Percentiles rank a stretch among this genome's conserved stretches.
Evolutionary conservation across 2,113 vertebrate species (phyloP).

Genomic region (Abramis brama): DNA sequence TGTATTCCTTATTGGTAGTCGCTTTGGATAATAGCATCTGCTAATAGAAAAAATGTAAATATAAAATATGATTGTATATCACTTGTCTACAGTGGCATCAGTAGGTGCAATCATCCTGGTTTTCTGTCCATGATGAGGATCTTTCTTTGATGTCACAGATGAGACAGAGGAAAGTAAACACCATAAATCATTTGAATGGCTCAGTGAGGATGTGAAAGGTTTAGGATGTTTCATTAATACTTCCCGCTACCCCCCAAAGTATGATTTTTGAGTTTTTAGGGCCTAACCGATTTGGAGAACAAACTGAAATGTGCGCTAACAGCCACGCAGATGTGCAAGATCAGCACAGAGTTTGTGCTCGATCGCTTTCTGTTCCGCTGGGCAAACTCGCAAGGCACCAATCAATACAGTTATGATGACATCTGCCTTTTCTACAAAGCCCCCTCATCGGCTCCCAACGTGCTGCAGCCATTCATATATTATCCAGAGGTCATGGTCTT

Average conservation of each 20-base stretch:
- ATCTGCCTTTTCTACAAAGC: constrained; percentile 38
- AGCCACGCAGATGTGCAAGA: constrained; percentile 29
- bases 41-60: not conserved
- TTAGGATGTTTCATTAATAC: constrained; percentile 12
- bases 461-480: not conserved
- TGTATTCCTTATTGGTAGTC: not conserved
- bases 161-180: constrained; percentile 10
- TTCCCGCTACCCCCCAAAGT: not conserved
- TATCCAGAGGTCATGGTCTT: constrained; percentile 16
- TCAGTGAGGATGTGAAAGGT: not conserved
- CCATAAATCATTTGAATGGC: constrained; percentile 17
- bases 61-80: not conserved
- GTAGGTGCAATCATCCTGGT: constrained; percentile 15
- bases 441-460: not conserved
- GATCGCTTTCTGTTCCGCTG: constrained; percentile 29
- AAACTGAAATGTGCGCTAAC: not conserved
- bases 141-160: not conserved
- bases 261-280: constrained; percentile 22
- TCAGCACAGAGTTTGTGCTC: constrained; percentile 29
- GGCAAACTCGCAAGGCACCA: constrained; percentile 13
- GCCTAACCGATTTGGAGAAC: not conserved
- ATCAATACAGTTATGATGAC: constrained; percentile 24
- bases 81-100: constrained; percentile 12
- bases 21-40: not conserved
- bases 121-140: not conserved